Conservation (phyloP, 2,797 vertebrate genomes). For the Eulemur albifrons region DNA sequence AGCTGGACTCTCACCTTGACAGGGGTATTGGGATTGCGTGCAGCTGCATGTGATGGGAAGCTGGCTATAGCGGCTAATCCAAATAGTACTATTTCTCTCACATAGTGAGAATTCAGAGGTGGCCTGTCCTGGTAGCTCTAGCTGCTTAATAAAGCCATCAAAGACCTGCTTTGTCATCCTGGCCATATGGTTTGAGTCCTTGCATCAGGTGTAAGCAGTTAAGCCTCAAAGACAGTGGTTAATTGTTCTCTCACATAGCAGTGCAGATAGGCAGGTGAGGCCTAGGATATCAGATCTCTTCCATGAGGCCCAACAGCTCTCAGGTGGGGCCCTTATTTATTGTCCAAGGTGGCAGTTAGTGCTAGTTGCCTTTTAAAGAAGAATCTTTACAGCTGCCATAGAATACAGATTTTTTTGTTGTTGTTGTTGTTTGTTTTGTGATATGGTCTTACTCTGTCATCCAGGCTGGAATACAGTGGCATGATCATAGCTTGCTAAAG, state of each 20-base stretch:
- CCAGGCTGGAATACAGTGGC: background rate
- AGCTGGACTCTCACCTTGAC: background rate
- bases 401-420: background rate
- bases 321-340: background rate
- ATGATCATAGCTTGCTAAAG: background rate
- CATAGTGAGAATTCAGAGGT: background rate
- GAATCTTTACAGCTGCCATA: background rate
- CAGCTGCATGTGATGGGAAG: background rate
- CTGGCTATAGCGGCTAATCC: background rate
- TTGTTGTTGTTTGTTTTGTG: background rate
- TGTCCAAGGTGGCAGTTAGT: background rate
- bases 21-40: background rate
- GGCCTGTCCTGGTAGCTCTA: background rate
- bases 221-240: background rate
- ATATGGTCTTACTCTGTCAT: background rate
- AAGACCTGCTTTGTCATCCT: background rate
- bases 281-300: background rate
- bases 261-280: background rate
- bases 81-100: background rate
- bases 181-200: background rate
- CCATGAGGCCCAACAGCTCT: background rate
- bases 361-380: background rate
- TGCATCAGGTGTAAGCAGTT: background rate
- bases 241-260: background rate
- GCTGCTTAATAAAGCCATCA: background rate